Conservation (phyloP, 1,140 invertebrate species). For the Araneus ventricosus region DNA sequence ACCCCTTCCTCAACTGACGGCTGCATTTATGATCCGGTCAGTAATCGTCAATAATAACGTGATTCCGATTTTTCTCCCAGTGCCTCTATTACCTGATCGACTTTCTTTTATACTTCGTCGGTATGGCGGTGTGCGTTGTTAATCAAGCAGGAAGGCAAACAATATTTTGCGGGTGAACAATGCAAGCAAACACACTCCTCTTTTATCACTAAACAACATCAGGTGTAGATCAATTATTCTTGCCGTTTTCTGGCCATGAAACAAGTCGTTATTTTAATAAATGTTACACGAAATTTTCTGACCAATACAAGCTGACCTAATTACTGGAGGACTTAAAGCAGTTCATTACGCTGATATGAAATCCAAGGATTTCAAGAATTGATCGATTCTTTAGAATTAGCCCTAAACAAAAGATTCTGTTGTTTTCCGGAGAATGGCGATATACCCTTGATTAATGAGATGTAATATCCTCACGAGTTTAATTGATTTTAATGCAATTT, state of each 20-base stretch:
- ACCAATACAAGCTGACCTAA: conserved; percentile 24
- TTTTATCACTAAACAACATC: neutral
- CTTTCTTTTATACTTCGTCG: neutral
- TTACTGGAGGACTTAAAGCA: neutral
- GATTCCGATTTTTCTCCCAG: neutral
- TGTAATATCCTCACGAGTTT: neutral
- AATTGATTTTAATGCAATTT: neutral
- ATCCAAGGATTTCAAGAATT: conserved; percentile 24
- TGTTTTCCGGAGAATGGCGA: conserved; percentile 18
- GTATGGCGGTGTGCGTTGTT: neutral
- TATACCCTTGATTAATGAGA: conserved; percentile 6
- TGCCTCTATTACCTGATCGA: neutral
- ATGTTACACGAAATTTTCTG: conserved; percentile 13
- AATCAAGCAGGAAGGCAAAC: neutral
- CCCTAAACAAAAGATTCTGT: neutral
- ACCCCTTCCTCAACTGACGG: neutral
- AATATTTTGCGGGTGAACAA: conserved; percentile 25
- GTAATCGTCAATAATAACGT: conserved; percentile 9
- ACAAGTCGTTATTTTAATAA: conserved; percentile 29
- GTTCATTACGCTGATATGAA: conserved; percentile 19
- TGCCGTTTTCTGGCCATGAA: neutral
- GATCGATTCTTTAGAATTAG: conserved; percentile 36
- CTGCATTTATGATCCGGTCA: neutral
- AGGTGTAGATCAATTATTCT: conserved; percentile 19
- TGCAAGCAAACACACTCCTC: neutral